Base-by-base conservation (phyloP, 2,797 vertebrate species). In the Myiotriccus ornatus region DNA sequence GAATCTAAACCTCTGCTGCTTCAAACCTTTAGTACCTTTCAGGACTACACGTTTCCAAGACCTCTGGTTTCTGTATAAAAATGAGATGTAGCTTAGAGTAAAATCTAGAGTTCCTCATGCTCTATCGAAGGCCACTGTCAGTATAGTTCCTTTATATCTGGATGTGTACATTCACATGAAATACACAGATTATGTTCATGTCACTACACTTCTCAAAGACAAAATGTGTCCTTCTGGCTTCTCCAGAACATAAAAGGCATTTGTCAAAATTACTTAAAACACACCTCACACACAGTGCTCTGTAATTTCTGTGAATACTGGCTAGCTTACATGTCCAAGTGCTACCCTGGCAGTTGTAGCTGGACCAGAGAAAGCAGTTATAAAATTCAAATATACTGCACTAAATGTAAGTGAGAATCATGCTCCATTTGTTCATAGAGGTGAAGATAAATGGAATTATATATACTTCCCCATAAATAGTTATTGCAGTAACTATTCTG, bases 21-120 rank as follows among this genome's bases (percentile, higher is more conserved):
- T 79, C 32, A 10, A 10, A 2, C n/a, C 41, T 70, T 67, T 18
- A 10, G 12, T 46, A 37, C 32, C 14, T 67, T 82, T 35, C 49
- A 79, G 32, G 24, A 63, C 12, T 27, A 17, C 35, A 60, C 5
- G 16, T 30, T 76, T 77, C 37, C 56, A 78, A 0, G 65, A 22
- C n/a, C 44, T 71, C 19, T 34, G 52, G 13, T 50, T 75, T n/a
- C 46, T 8, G 9, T n/a, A 37, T 21, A 15, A 37, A 76, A 84
- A 63, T 27, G 53, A 11, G 11, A 39, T 7, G 19, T 24, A 52
- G 4, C 22, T 77, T 49, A 41, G 22, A 24, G 25, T 35, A 62
- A 77, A 65, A 44, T 53, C 28, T 8, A 53, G 10, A 70, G 39
- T 47, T 67, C 5, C 13, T 73, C 12, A 37, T 0, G 0, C 13